phyloP scores from a whole-genome alignment of 2,888 invertebrate genomes.

The Podotricha telesiphe region DNA sequence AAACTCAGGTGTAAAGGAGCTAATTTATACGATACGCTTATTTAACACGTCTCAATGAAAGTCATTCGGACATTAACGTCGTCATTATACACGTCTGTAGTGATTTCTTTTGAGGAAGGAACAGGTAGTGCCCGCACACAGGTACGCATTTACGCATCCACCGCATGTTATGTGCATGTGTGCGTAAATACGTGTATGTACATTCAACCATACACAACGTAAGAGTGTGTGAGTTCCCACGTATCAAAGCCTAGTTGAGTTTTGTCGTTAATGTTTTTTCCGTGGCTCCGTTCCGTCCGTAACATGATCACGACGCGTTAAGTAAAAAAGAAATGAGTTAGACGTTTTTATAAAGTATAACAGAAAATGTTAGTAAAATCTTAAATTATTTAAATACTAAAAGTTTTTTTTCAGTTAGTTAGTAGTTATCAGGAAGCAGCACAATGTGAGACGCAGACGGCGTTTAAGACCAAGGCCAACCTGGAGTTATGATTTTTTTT shows the following conservation, averaged over 20 bases:
- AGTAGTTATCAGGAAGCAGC: neutral
- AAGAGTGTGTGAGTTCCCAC: neutral
- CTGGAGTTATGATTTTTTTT: too few relatives aligned
- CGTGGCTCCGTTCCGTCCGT: neutral
- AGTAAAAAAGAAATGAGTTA: neutral
- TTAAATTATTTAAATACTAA: too few relatives aligned
- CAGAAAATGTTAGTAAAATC: neutral
- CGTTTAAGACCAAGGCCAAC: conserved; percentile 5
- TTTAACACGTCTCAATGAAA: conserved; percentile 17
- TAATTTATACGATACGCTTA: conserved; percentile 2
- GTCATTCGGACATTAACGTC: conserved; percentile 9
- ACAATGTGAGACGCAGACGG: neutral
- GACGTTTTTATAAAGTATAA: neutral
- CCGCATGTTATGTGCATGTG: neutral
- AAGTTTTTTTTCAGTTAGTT: too few relatives aligned
- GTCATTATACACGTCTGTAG: conserved; percentile 9
- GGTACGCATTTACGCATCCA: neutral
- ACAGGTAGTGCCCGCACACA: conserved; percentile 7
- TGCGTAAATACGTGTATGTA: neutral
- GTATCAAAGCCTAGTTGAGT: neutral
- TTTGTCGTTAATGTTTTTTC: neutral
- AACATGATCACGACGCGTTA: neutral
- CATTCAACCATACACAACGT: neutral
- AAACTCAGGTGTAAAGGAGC: neutral
- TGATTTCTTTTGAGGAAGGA: conserved; percentile 21